Percentiles rank a stretch among this genome's conserved stretches.
These are phyloP conservation scores for Ceyx melanurus DNA, from an alignment of 2,113 vertebrate species.

Conservation along the genomic window DNA sequence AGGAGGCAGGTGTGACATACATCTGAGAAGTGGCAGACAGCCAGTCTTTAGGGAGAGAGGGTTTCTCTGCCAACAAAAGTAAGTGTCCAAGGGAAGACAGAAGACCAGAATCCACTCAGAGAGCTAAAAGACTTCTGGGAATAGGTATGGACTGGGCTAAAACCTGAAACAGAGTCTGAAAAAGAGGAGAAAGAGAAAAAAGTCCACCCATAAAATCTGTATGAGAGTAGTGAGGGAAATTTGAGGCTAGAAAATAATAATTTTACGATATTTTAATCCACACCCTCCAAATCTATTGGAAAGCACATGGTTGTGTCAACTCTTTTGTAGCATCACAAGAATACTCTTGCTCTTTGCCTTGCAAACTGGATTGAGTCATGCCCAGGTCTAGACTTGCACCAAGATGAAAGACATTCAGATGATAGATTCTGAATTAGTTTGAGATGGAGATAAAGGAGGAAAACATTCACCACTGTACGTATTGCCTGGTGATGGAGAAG, in stretches of 20 bases:
- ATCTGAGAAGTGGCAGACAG: conserved; percentile 25
- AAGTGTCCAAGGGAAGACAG: not conserved
- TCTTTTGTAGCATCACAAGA: not conserved
- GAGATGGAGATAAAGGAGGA: not conserved
- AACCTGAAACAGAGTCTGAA: not conserved
- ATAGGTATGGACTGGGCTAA: not conserved
- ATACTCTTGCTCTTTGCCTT: not conserved
- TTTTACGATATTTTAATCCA: not conserved
- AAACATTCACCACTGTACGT: not conserved
- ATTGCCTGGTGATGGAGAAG: not conserved
- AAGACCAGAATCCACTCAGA: not conserved
- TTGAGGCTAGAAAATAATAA: not conserved
- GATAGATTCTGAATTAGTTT: not conserved
- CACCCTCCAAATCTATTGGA: not conserved
- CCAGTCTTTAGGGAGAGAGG: not conserved
- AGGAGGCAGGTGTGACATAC: conserved; percentile 34
- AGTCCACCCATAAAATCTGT: not conserved
- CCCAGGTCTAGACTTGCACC: not conserved
- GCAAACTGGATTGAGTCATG: not conserved
- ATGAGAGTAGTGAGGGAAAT: not conserved
- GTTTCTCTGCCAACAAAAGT: not conserved
- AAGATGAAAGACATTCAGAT: not conserved
- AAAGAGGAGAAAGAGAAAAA: not conserved
- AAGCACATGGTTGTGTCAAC: not conserved
- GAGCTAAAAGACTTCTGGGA: not conserved